phyloP scores from a whole-genome alignment of 2,888 invertebrate genomes.

The Drosophila rellima region DNA sequence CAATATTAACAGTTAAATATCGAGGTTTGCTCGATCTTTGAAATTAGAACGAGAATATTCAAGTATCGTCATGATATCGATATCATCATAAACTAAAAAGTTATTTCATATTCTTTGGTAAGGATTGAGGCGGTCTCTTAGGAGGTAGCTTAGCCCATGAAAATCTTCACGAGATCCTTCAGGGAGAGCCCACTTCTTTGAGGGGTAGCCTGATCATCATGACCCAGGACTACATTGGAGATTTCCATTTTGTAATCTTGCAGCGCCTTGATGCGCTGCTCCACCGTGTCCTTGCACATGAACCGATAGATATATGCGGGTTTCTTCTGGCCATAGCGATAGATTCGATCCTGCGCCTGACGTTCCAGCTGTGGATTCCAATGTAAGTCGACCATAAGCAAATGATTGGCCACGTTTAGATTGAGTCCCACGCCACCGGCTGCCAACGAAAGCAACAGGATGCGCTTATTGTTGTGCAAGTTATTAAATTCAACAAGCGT shows the following conservation, averaged over 20 bases:
- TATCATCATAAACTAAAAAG: not conserved
- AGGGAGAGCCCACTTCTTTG: not conserved
- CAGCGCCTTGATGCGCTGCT: slow-evolving; percentile 92
- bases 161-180: slow-evolving; percentile 20
- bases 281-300: slow-evolving; percentile 94
- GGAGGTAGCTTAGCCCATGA: slow-evolving; percentile 1
- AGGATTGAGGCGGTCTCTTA: not conserved
- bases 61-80: not conserved
- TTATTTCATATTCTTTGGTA: not conserved
- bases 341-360: slow-evolving; percentile 97
- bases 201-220: not conserved
- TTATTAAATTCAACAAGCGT: slow-evolving; percentile 14
- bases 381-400: slow-evolving; percentile 95
- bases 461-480: slow-evolving; percentile 8
- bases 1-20: no score
- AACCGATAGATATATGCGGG: slow-evolving; percentile 94
- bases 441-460: slow-evolving; percentile 93
- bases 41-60: not conserved
- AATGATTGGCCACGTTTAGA: slow-evolving; percentile 95
- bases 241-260: slow-evolving; percentile 92
- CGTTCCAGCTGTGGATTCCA: slow-evolving; percentile 98
- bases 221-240: slow-evolving; percentile 85
- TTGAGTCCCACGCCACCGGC: slow-evolving; percentile 99
- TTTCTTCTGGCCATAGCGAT: slow-evolving; percentile 94
- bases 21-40: no score